These are phyloP conservation scores for Chloebia gouldiae DNA, from an alignment of 2,113 vertebrate species.

Conservation along the genomic window DNA sequence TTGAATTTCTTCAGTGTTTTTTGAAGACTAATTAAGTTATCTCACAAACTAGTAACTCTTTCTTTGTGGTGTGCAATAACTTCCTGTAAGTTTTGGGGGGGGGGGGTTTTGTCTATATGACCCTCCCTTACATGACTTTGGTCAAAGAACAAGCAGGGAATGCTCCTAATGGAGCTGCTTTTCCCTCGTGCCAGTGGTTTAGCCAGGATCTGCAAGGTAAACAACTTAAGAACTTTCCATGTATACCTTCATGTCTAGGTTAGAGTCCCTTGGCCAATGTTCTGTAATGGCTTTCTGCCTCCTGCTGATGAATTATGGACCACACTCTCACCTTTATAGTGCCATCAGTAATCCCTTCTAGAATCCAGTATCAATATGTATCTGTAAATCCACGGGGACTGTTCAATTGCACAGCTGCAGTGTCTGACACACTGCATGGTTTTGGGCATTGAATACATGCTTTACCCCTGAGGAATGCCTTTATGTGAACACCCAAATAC, in stretches of 20 bases:
- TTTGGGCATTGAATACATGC: neutral
- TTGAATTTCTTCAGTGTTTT: neutral
- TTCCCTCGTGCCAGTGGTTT: neutral
- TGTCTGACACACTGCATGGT: neutral
- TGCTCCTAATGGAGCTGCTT: neutral
- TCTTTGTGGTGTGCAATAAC: neutral
- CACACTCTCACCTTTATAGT: neutral
- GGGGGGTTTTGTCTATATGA: rapidly evolving
- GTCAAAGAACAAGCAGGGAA: neutral
- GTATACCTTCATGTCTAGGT: neutral
- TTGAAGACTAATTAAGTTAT: neutral
- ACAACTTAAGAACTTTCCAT: neutral
- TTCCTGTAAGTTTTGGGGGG: neutral
- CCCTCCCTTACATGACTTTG: neutral
- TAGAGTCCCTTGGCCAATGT: neutral
- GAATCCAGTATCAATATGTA: neutral
- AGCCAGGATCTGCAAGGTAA: neutral
- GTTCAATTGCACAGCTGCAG: neutral
- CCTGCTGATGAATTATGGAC: neutral
- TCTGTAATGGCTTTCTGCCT: neutral
- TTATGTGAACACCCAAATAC: neutral
- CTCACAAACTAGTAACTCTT: neutral
- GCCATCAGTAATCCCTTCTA: neutral
- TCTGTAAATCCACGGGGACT: neutral
- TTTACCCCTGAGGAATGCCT: neutral